A percentile compares a stretch with the other conserved stretches of the same genome.
phyloP scores from a whole-genome alignment of 2,113 vertebrate genomes.

The Crotalus viridis region DNA sequence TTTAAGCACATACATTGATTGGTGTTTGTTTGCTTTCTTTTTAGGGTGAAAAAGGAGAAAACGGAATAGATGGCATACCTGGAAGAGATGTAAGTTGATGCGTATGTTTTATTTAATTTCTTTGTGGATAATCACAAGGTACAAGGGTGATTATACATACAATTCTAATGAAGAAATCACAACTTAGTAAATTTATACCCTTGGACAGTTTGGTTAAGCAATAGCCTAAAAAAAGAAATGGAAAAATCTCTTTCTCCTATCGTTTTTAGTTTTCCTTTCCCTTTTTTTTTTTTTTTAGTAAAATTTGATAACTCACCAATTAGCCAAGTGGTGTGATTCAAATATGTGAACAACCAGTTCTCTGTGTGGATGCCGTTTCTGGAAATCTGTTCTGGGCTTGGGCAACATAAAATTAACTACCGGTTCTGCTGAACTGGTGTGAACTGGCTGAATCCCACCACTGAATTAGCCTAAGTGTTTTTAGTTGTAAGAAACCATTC shows the following conservation, averaged over 20 bases:
- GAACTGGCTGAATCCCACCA: no score
- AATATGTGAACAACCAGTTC: no score
- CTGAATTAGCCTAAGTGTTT: background rate
- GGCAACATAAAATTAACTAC: no score
- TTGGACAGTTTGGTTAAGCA: background rate
- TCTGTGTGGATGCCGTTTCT: no score
- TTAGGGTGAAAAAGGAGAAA: slow-evolving; percentile 76
- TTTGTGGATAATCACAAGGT: background rate
- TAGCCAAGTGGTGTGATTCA: background rate
- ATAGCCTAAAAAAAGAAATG: background rate
- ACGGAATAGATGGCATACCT: slow-evolving; percentile 65
- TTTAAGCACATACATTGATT: background rate
- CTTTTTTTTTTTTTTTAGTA: background rate
- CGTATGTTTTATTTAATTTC: background rate
- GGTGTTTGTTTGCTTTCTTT: slow-evolving; percentile 46
- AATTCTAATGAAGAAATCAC: background rate
- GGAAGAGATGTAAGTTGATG: slow-evolving; percentile 70
- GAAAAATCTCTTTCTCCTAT: background rate
- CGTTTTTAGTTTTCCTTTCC: background rate
- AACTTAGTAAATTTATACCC: background rate
- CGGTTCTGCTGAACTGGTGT: no score
- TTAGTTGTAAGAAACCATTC: background rate
- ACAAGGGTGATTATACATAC: background rate
- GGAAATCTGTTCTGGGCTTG: no score
- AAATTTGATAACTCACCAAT: background rate